Evolutionary conservation across 1,140 invertebrate genomes (phyloP), one percentile per base, ranked within the genome.

Genomic region (Anagrus nilaparvatae): DNA sequence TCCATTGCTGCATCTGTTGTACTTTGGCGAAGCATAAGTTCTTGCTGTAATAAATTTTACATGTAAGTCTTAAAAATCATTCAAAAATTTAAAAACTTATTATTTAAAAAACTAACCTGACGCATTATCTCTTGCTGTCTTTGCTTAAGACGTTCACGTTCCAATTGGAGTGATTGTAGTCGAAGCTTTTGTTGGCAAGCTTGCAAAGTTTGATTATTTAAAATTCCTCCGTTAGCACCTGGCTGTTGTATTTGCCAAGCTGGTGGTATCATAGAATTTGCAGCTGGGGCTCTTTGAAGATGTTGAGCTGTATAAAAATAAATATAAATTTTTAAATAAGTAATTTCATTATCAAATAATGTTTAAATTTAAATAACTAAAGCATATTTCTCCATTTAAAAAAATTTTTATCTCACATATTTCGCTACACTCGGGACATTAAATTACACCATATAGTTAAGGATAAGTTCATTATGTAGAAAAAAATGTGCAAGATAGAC

Each of bases 121-220:
- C 83, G 73, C 58, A 81, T 78, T 52, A 94, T 89, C 70, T 93
- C 88, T 61, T 87, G 84, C 63, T 90, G 86, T 44, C 89, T 75
- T 53, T 86, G 79, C 61, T 87, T 86, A 37, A 94, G 71, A 47
- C 79, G 76, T 61, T 93, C 88, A 37, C 87, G 74, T 68, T 94
- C 89, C 58, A 88, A 74, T 59, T 92, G 83, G 39, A 94, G 63
- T 40, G 84, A 84, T 53, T 88, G 84, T 36, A 91, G 71, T 38
- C 84, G 75, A 25, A 84, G 65, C 58, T 87, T 82, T 60, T 88
- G 82, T 50, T 85, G 82, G 57, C 77, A 79, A 31, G 75, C 78
- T 52, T 83, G 81, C 14, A 75, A 56, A 16, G 68, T 64, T 52
- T 59, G 59, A 71, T 59, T 64, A 66, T 65, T 60, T 67, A 69